Percentiles rank a stretch among this genome's conserved stretches.
Evolutionary conservation across 2,888 invertebrate species (phyloP).

Genomic region (Meteorus cinctellus): DNA sequence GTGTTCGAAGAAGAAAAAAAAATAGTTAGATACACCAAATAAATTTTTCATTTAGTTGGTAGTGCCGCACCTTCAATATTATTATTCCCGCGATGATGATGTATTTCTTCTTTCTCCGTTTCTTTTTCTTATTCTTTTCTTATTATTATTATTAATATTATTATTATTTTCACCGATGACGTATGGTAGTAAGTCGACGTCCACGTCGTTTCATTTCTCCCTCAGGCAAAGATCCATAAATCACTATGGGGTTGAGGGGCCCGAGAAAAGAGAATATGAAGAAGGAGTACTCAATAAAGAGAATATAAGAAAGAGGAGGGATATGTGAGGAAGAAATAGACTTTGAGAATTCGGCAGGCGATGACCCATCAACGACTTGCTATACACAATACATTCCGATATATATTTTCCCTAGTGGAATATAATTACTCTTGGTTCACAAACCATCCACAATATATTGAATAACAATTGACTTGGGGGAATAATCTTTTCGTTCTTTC

Average conservation of each 20-base stretch:
- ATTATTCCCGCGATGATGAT: constrained; percentile 41
- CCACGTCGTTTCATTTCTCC: constrained; percentile 40
- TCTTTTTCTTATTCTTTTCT: not conserved
- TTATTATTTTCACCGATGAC: constrained; percentile 35
- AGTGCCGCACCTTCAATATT: constrained; percentile 17
- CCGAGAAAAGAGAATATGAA: constrained; percentile 6
- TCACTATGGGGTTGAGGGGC: constrained; percentile 42
- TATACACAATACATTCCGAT: not conserved
- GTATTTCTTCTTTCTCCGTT: constrained; percentile 40
- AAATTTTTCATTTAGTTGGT: constrained; percentile 36
- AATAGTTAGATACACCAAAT: constrained; percentile 21
- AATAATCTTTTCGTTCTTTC: not conserved
- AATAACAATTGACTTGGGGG: not conserved
- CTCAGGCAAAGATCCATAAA: constrained; percentile 42
- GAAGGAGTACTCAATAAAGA: not conserved
- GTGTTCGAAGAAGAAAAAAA: not conserved
- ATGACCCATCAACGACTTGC: not conserved
- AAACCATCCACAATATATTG: not conserved
- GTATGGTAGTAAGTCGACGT: constrained; percentile 41
- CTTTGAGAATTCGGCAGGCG: constrained; percentile 34
- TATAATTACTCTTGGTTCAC: not conserved
- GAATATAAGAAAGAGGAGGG: constrained; percentile 9
- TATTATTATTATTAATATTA: not conserved
- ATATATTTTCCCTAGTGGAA: not conserved
- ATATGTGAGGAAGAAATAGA: constrained; percentile 7